phyloP scores from a whole-genome alignment of 2,797 vertebrate species.

The Anolis apletophallus region DNA sequence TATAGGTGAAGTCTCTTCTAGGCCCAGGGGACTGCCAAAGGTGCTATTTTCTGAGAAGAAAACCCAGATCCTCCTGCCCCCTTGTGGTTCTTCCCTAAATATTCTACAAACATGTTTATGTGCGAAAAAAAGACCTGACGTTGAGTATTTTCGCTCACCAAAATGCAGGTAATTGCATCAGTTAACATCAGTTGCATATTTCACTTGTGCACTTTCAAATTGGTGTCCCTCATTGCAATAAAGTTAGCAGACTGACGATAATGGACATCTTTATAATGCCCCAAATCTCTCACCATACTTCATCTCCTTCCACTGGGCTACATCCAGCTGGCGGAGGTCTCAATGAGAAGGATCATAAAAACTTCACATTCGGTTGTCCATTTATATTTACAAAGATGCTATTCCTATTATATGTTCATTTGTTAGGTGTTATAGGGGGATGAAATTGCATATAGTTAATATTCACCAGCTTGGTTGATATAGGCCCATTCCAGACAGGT shows the following conservation, averaged over 20 bases:
- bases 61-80: conserved; percentile 17
- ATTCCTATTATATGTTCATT: background rate
- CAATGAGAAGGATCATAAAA: background rate
- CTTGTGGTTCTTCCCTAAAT: background rate
- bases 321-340: background rate
- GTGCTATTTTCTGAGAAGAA: background rate
- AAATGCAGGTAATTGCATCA: background rate
- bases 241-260: background rate
- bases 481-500: too few relatives aligned
- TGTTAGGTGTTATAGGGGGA: background rate
- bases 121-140: background rate
- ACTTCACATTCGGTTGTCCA: background rate
- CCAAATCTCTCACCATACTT: background rate
- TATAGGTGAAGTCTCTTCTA: background rate
- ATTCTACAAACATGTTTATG: background rate
- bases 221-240: background rate
- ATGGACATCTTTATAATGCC: too few relatives aligned
- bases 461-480: too few relatives aligned
- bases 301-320: background rate
- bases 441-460: background rate
- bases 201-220: background rate
- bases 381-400: background rate
- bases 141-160: background rate
- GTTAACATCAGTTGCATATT: background rate
- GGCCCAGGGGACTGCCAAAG: background rate